phyloP scores from a whole-genome alignment of 2,888 invertebrate species.

The Xestoiulus laeticollis region DNA sequence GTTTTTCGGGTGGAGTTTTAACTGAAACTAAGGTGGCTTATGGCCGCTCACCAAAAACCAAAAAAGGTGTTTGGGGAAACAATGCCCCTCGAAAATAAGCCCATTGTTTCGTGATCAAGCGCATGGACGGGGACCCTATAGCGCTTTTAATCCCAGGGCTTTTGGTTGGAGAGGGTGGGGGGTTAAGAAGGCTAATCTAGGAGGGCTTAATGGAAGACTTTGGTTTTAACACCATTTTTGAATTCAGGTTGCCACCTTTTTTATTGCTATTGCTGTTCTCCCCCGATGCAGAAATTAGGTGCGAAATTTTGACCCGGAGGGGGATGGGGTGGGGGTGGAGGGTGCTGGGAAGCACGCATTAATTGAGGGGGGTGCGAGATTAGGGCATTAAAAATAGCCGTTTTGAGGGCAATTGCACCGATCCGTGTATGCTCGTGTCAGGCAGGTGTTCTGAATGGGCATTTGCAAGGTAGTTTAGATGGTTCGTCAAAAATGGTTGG shows the following conservation, averaged over 20 bases:
- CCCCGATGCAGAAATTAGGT: not conserved
- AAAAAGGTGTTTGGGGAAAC: slow-evolving; percentile 25
- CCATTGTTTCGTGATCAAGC: slow-evolving; percentile 25
- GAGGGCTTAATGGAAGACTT: slow-evolving; percentile 10
- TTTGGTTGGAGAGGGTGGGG: not conserved
- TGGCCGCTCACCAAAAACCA: slow-evolving; percentile 13
- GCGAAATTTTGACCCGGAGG: not conserved
- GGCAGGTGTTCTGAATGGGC: not conserved
- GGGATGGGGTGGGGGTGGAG: no score
- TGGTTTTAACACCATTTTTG: slow-evolving; percentile 2
- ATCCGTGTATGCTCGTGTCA: not conserved
- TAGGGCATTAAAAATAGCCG: slow-evolving; percentile 14
- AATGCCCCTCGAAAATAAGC: slow-evolving; percentile 10
- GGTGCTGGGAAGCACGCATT: not conserved
- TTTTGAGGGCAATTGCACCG: not conserved
- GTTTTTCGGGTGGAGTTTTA: not conserved
- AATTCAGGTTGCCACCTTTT: not conserved
- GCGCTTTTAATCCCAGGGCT: not conserved
- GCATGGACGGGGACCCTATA: not conserved
- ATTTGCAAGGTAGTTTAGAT: not conserved
- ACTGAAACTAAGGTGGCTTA: not conserved
- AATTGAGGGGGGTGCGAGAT: slow-evolving; percentile 21
- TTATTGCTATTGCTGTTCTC: slow-evolving; percentile 25
- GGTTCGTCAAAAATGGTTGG: no score
- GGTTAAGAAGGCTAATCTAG: not conserved